Percentiles rank a stretch among this genome's conserved stretches.
Conservation (phyloP, 2,797 vertebrate species). For the Xenops minutus region DNA sequence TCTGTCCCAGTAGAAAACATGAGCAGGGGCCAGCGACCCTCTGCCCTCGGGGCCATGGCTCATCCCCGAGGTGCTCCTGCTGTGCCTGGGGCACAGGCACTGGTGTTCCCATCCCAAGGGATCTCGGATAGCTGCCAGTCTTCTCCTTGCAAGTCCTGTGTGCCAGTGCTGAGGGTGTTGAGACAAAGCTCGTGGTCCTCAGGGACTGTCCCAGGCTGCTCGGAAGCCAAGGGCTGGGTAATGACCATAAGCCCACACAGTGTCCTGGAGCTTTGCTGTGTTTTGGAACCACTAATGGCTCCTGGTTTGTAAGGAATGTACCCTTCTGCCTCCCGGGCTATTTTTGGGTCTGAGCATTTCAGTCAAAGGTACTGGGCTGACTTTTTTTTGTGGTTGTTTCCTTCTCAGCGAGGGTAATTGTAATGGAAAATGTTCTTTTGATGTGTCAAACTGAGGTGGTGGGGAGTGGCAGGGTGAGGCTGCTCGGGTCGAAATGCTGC, state of each 20-base stretch:
- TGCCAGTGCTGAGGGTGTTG: background rate
- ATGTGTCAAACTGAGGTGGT: background rate
- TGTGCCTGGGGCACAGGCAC: background rate
- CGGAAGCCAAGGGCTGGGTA: background rate
- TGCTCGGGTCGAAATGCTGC: background rate
- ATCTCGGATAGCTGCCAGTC: fast-evolving
- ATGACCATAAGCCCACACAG: fast-evolving
- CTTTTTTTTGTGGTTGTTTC: background rate
- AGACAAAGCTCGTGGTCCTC: background rate
- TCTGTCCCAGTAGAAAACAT: background rate
- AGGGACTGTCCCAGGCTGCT: background rate
- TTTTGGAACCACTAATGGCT: background rate
- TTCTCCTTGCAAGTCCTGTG: background rate
- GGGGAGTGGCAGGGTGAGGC: background rate
- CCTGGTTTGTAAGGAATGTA: background rate
- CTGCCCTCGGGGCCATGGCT: fast-evolving
- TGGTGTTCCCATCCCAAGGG: fast-evolving
- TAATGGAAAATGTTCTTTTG: background rate
- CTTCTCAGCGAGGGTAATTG: background rate
- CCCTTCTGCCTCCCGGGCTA: background rate
- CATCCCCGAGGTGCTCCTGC: background rate
- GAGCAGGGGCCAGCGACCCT: background rate
- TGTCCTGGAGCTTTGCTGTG: background rate
- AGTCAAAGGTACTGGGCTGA: background rate
- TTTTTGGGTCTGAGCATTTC: background rate